A percentile compares a stretch with the other conserved stretches of the same genome.
phyloP scores from a whole-genome alignment of 2,888 invertebrate species.

The Sepioteuthis lessoniana region DNA sequence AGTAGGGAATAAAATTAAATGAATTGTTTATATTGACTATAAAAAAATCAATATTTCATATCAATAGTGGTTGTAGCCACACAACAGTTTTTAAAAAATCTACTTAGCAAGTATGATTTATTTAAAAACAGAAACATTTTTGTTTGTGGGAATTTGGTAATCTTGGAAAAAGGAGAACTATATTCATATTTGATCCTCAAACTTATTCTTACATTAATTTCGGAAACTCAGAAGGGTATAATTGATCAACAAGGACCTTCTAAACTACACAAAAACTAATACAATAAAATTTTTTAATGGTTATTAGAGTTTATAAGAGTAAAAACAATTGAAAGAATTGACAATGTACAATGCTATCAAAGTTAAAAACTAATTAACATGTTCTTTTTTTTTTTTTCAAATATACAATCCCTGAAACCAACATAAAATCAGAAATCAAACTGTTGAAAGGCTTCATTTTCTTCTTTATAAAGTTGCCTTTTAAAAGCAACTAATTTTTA shows the following conservation, averaged over 20 bases:
- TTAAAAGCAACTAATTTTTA: background rate
- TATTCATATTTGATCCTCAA: background rate
- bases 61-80: too few species aligned
- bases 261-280: background rate
- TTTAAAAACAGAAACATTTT: background rate
- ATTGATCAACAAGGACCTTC: background rate
- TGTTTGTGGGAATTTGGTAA: background rate
- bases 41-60: background rate
- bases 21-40: background rate
- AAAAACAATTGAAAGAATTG: background rate
- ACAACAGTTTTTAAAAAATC: background rate
- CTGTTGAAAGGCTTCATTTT: background rate
- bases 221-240: background rate
- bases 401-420: background rate
- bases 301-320: background rate
- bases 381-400: background rate
- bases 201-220: background rate
- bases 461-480: background rate
- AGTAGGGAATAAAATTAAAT: background rate
- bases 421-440: background rate
- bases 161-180: background rate
- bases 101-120: background rate
- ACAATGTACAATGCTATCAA: background rate
- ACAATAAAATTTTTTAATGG: background rate
- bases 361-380: background rate